Conservation (phyloP, 2,888 invertebrate species). For the Suillia variegata region DNA sequence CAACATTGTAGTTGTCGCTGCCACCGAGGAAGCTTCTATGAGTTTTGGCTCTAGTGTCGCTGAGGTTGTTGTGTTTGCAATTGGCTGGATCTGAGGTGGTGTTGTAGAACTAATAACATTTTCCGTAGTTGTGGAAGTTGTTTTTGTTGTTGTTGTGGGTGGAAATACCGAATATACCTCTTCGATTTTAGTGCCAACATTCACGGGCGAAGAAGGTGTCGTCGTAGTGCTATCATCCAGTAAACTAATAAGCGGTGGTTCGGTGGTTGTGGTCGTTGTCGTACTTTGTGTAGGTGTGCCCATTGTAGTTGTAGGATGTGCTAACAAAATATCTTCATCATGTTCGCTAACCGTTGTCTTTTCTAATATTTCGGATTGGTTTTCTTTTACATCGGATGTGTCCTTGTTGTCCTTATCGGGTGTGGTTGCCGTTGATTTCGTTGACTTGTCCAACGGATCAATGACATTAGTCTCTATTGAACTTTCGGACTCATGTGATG, state of each 20-base stretch:
- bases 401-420: conserved; percentile 20
- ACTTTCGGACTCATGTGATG: conserved; percentile 40
- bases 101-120: neutral
- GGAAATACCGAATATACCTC: conserved; percentile 38
- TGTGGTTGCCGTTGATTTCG: conserved; percentile 24
- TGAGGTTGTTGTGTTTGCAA: conserved; percentile 29
- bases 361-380: conserved; percentile 26
- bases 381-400: neutral
- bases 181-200: conserved; percentile 36
- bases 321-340: conserved; percentile 25
- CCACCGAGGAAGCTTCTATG: conserved; percentile 17
- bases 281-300: conserved; percentile 28
- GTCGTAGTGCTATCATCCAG: conserved; percentile 37
- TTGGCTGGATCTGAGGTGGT: no score
- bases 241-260: conserved; percentile 39
- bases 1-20: conserved; percentile 24
- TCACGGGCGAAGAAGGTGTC: conserved; percentile 20
- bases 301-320: conserved; percentile 29
- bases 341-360: conserved; percentile 27
- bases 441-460: conserved; percentile 36
- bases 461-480: conserved; percentile 53
- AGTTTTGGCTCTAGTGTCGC: conserved; percentile 28
- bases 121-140: conserved; percentile 10
- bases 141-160: conserved; percentile 22
- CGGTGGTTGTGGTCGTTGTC: conserved; percentile 35